These are phyloP conservation scores for Zaprionus obscuricornis DNA, from an alignment of 2,888 invertebrate species.

Conservation along the genomic window DNA sequence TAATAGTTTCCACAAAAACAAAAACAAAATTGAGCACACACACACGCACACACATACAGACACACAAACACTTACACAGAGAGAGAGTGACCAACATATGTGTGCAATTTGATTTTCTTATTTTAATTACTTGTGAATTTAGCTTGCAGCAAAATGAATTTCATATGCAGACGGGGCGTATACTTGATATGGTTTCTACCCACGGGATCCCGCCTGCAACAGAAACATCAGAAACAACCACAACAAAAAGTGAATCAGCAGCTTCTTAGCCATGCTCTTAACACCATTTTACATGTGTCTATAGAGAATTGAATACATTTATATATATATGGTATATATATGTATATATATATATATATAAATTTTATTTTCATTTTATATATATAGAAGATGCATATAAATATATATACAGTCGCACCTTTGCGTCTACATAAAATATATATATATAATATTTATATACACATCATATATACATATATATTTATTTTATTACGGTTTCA, in stretches of 20 bases:
- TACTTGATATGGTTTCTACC: slow-evolving; percentile 54
- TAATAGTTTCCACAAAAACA: slow-evolving; percentile 53
- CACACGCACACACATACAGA: slow-evolving; percentile 23
- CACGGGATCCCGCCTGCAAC: slow-evolving; percentile 42
- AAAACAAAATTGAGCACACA: slow-evolving; percentile 22
- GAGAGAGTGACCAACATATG: neutral
- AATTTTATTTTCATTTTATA: too few relatives aligned
- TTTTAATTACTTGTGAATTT: slow-evolving; percentile 71
- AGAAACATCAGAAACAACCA: slow-evolving; percentile 21
- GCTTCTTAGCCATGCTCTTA: slow-evolving; percentile 29
- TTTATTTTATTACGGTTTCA: slow-evolving; percentile 13
- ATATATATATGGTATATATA: neutral
- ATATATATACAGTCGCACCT: too few relatives aligned
- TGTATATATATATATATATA: neutral
- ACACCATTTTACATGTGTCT: slow-evolving; percentile 46
- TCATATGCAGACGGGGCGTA: slow-evolving; percentile 50
- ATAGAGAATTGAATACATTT: neutral
- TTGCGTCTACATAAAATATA: too few relatives aligned
- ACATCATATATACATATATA: slow-evolving; percentile 8
- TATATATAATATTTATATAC: slow-evolving; percentile 5
- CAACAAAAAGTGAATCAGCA: slow-evolving; percentile 42
- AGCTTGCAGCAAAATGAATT: slow-evolving; percentile 43
- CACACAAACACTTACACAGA: slow-evolving; percentile 18
- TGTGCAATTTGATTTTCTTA: slow-evolving; percentile 49
- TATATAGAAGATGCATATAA: too few relatives aligned